These are phyloP conservation scores for Hyphantria cunea DNA, from an alignment of 1,140 invertebrate species.

Conservation along the genomic window DNA sequence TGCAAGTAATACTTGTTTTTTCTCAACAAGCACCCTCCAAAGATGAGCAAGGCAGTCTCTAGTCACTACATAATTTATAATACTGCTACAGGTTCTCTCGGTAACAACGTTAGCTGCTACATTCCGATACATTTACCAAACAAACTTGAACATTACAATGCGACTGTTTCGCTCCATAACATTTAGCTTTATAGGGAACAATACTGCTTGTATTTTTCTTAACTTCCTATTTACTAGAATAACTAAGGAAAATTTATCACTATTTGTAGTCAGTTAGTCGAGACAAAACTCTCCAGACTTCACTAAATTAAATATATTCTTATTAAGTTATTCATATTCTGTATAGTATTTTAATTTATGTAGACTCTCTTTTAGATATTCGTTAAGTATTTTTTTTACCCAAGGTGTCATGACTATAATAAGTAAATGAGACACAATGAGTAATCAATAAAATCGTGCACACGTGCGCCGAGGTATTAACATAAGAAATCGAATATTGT, in stretches of 20 bases:
- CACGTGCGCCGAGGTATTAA: no score
- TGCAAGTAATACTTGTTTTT: neutral
- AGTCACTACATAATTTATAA: slow-evolving; percentile 4
- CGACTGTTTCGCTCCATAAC: slow-evolving; percentile 5
- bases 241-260: neutral
- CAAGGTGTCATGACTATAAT: no score
- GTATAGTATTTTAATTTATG: no score
- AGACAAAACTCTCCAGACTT: neutral
- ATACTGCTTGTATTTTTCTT: neutral
- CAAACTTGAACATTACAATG: slow-evolving; percentile 5
- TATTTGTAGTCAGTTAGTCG: neutral
- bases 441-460: no score
- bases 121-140: slow-evolving; percentile 6
- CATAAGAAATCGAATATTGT: no score
- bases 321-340: no score
- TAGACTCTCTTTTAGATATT: no score
- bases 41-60: neutral
- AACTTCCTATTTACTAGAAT: neutral
- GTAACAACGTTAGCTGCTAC: neutral
- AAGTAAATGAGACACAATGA: no score
- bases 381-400: no score
- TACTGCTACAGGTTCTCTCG: slow-evolving; percentile 1
- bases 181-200: slow-evolving; percentile 8
- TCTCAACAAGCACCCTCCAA: neutral
- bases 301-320: no score